Conservation (phyloP, 2,113 vertebrate species). For the Neolamprologus longior region DNA sequence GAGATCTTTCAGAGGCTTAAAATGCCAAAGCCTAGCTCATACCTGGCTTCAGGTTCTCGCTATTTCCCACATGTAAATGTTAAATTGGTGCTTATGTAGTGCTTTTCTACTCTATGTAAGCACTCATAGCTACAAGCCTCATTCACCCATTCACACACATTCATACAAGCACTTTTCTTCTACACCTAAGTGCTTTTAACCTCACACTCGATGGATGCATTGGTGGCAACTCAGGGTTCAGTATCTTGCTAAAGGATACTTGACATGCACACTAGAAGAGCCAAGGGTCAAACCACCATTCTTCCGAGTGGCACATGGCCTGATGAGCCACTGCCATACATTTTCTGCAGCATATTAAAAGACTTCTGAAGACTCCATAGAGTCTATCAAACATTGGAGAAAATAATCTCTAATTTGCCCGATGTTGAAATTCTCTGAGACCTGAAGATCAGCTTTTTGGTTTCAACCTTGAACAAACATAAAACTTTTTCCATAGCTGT, state of each 20-base stretch:
- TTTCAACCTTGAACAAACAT: neutral
- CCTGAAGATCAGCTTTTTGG: neutral
- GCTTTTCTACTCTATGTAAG: neutral
- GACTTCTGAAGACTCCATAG: neutral
- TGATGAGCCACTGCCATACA: neutral
- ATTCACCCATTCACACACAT: neutral
- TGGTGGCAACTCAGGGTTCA: neutral
- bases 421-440: neutral
- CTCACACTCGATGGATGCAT: neutral
- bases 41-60: neutral
- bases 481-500: neutral
- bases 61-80: neutral
- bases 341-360: neutral
- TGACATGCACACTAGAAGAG: neutral
- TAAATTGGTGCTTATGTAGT: neutral
- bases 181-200: neutral
- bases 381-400: neutral
- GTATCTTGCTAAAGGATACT: neutral
- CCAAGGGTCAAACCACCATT: neutral
- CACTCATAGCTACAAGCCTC: neutral
- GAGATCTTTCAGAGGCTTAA: neutral
- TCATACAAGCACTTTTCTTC: neutral
- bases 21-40: neutral
- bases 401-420: neutral
- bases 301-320: neutral